phyloP scores from a whole-genome alignment of 2,888 invertebrate species.

The Hipparchia semele region DNA sequence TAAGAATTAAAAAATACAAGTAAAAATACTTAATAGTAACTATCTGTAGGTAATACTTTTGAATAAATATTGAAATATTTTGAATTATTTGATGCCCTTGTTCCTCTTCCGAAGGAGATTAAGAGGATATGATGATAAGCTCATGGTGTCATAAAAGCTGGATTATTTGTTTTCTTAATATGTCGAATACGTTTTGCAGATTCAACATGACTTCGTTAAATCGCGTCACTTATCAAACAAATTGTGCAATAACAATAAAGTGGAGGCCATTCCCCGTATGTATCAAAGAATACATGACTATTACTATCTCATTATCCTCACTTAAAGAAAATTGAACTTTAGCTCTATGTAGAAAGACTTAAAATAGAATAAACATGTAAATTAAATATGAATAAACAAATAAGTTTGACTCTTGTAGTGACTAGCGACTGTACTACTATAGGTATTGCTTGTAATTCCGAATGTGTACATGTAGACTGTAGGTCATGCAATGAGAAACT shows the following conservation, averaged over 20 bases:
- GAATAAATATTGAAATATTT: too few species aligned
- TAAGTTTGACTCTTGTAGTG: neutral
- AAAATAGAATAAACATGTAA: neutral
- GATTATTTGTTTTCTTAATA: neutral
- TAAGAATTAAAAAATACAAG: too few species aligned
- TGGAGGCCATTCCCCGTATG: slow-evolving; percentile 5
- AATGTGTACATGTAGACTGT: too few species aligned
- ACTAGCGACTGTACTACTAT: neutral
- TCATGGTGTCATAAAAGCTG: neutral
- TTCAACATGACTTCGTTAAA: slow-evolving; percentile 8
- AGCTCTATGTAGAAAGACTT: neutral
- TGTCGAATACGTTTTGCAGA: neutral
- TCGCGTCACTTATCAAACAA: slow-evolving; percentile 13
- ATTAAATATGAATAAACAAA: slow-evolving; percentile 10
- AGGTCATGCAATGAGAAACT: too few species aligned
- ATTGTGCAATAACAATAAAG: slow-evolving; percentile 16
- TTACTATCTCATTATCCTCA: neutral
- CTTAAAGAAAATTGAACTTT: slow-evolving; percentile 3
- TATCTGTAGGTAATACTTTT: too few species aligned
- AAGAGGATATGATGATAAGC: neutral
- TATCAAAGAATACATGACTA: slow-evolving; percentile 1
- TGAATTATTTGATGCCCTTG: too few species aligned
- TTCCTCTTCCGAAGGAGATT: neutral
- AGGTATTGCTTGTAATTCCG: neutral
- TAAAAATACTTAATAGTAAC: too few species aligned